phyloP scores from a whole-genome alignment of 2,797 vertebrate genomes.

The Hyperoplus lanceolatus region DNA sequence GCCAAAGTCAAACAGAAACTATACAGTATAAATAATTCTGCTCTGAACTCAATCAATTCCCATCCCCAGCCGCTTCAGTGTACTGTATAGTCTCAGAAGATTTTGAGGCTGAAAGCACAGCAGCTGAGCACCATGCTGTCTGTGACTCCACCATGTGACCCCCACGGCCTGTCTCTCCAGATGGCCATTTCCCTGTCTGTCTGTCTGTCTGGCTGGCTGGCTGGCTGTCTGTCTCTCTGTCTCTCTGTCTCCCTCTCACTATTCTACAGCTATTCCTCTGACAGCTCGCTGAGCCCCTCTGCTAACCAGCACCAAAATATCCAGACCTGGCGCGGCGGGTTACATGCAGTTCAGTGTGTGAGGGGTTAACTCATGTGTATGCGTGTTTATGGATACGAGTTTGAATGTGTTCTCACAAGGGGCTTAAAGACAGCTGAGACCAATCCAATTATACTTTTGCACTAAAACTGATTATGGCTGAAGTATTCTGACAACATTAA shows the following conservation, averaged over 20 bases:
- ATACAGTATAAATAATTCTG: slow-evolving; percentile 42
- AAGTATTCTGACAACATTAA: slow-evolving; percentile 7
- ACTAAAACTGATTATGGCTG: not conserved
- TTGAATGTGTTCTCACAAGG: slow-evolving; percentile 23
- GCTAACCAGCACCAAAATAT: slow-evolving; percentile 52
- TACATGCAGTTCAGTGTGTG: slow-evolving; percentile 26
- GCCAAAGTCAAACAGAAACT: slow-evolving; percentile 42
- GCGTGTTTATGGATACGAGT: slow-evolving; percentile 32
- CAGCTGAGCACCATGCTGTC: slow-evolving; percentile 78
- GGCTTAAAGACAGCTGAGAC: slow-evolving; percentile 20
- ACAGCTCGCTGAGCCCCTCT: slow-evolving; percentile 7
- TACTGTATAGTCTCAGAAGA: slow-evolving; percentile 56
- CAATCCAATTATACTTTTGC: slow-evolving; percentile 10
- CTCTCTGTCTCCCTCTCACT: not conserved
- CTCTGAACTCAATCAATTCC: slow-evolving; percentile 34
- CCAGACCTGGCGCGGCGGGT: not conserved
- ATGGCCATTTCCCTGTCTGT: slow-evolving; percentile 71
- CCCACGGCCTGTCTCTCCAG: slow-evolving; percentile 73
- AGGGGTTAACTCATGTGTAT: slow-evolving; percentile 41
- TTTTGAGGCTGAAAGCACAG: slow-evolving; percentile 58
- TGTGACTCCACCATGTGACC: slow-evolving; percentile 74
- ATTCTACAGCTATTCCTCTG: not conserved
- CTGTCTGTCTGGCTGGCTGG: slow-evolving; percentile 47
- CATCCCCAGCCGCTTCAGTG: slow-evolving; percentile 42
- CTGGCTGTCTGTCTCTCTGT: slow-evolving; percentile 33